Percentiles rank a stretch among this genome's conserved stretches.
These are phyloP conservation scores for Scopus umbretta DNA, from an alignment of 2,113 vertebrate genomes.

Conservation along the genomic window DNA sequence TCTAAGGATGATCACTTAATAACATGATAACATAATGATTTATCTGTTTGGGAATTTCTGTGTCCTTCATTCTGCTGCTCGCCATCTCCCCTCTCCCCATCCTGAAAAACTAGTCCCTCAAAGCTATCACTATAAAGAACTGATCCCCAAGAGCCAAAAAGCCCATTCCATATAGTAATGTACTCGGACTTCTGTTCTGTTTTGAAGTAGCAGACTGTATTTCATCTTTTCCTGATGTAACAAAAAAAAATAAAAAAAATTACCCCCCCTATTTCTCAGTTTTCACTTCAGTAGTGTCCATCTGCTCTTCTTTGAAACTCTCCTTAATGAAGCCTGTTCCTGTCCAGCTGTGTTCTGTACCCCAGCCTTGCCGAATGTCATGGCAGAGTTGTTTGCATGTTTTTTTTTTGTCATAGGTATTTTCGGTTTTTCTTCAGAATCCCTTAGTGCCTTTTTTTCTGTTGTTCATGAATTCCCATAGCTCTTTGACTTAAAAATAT, in stretches of 20 bases:
- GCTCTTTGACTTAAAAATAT: background rate
- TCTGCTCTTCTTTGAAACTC: background rate
- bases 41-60: background rate
- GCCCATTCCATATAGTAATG: background rate
- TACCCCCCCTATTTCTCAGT: background rate
- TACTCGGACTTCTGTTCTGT: background rate
- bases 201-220: background rate
- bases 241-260: background rate
- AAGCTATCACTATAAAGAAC: background rate
- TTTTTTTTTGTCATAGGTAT: background rate
- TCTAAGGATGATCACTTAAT: background rate
- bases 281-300: background rate
- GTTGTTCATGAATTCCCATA: background rate
- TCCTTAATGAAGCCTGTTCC: background rate
- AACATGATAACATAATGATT: background rate
- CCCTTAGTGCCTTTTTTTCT: background rate
- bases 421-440: background rate
- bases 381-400: background rate
- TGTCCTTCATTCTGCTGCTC: background rate
- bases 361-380: background rate
- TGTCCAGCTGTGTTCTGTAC: background rate
- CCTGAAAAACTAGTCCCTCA: background rate
- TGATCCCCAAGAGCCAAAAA: background rate
- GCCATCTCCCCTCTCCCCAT: background rate
- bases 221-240: background rate